Conservation (phyloP, 2,888 invertebrate species). For the Polyploca ridens region DNA sequence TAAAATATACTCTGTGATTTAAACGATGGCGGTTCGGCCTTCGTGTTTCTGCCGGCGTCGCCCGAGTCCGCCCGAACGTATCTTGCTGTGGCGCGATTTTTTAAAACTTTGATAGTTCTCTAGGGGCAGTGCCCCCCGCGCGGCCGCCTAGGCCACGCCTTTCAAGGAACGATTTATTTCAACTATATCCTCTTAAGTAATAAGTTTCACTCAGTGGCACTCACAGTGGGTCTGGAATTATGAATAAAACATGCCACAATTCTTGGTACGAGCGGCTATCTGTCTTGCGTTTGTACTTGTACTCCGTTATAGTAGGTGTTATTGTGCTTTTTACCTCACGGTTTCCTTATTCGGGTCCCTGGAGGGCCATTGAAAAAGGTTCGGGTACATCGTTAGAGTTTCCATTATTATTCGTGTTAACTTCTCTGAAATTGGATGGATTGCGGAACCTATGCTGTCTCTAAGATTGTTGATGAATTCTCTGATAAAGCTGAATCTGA, state of each 20-base stretch:
- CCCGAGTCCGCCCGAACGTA: too few species aligned
- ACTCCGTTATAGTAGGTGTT: conserved; percentile 41
- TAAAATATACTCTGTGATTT: too few species aligned
- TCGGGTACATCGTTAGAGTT: conserved; percentile 39
- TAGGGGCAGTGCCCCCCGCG: too few species aligned
- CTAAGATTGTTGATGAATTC: too few species aligned
- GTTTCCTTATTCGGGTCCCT: conserved; percentile 33
- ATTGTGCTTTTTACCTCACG: conserved; percentile 39
- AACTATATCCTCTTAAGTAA: too few species aligned
- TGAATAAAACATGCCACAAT: conserved; percentile 57
- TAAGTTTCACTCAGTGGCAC: conserved; percentile 40
- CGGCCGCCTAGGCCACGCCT: too few species aligned
- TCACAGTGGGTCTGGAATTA: conserved; percentile 30
- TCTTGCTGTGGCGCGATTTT: too few species aligned
- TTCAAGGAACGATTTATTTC: too few species aligned
- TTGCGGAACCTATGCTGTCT: neutral
- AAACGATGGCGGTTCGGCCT: too few species aligned
- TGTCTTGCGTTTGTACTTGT: conserved; percentile 39
- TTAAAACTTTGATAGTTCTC: too few species aligned
- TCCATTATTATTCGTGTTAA: conserved; percentile 13
- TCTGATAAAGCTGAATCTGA: too few species aligned
- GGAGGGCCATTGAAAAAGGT: conserved; percentile 37
- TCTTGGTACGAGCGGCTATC: conserved; percentile 43
- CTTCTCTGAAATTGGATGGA: conserved; percentile 25
- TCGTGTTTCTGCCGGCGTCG: too few species aligned